Base-by-base conservation (phyloP, 64 coral and sea anemone genomes). In the Trachythela sp. region DNA sequence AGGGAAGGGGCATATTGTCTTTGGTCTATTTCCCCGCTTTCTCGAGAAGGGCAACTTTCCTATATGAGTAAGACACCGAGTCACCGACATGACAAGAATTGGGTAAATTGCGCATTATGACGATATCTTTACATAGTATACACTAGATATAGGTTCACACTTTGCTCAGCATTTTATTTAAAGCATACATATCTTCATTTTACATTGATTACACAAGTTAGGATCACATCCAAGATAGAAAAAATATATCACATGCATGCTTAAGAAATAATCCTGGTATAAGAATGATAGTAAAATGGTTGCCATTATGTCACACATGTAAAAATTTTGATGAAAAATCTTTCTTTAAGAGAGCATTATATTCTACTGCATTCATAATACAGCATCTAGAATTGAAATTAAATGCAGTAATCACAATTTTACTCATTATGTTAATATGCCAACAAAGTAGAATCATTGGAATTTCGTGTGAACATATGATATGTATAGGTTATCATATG, bases 331-430 rank as follows among this genome's bases (percentile, higher is more conserved):
- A n/a, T 64, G 4, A 64, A 64, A 64, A 64, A n/a, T 24, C 56
- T 64, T 64, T 45, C 42, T 64, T 64, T 64, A 64, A 64, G 56
- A 64, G 56, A 64, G 56, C 56, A 64, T n/a, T 64, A 64, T n/a
- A n/a, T 64, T 64, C 26, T 18, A 64, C 56, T 64, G 56, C 56
- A 64, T 64, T 64, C 56, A 64, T 24, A 64, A 64, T 64, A 64
- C 56, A 64, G 56, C 56, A 27, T 27, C 56, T 64, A 64, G 8
- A 64, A 64, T n/a, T 24, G 24, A 64, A 64, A 52, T 52, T 52
- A 52, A 52, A 52, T 1, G 1, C 13, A 15, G 49, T 15, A 52
- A 52, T 15, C 13, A 1, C 22, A 52, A 20, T 52, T 20, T 11
- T n/a, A n/a, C n/a, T n/a, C n/a, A n/a, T n/a, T n/a, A n/a, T n/a